Evolutionary conservation across 2,113 vertebrate species (phyloP), one percentile per base, ranked within the genome.

Genomic region (Oxyura jamaicensis): DNA sequence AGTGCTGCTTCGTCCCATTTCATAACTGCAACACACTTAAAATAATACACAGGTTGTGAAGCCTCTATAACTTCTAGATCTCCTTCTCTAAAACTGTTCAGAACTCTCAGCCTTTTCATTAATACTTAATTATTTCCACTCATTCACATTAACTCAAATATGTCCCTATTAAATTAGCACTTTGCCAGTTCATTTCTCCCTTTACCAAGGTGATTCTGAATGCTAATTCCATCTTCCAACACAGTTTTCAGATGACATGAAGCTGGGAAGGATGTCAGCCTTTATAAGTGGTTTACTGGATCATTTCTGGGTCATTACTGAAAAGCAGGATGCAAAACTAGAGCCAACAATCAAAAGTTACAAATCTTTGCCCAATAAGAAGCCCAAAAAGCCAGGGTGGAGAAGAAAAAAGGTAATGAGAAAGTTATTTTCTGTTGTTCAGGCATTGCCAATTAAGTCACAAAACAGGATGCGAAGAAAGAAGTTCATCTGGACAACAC

Each of bases 151-250:
- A 71, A 17, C 8, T 39, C 60, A 90, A 59, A 88, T 0, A 3
- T 46, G 33, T 42, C 74, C 52, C 52, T 52, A 55, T 39, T 52
- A 63, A 71, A 91, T 3, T 42, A 39, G 65, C 63, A 81, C 59
- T 95, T 94, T 86, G 68, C n/a, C 67, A 83, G 41, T 67, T 74
- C 80, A 59, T 86, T 94, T 90, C 50, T 90, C 28, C 41, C 13
- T 21, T 78, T 84, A 80, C 60, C 59, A 86, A 78, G 69, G 84
- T 1, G 3, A 81, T 67, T 93, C n/a, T 81, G 60, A 75, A 68
- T 84, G 74, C 35, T 67, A 81, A 56, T 46, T 81, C 68, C 1
- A 1, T 36, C 29, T 92, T 90, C 56, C 76, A 83, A 55, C 56
- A 58, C 7, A 71, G 60, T 78, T 92, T 95, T 90, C 56, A 92